phyloP scores from a whole-genome alignment of 2,888 invertebrate genomes.

The Lissocephala sabroskyi region DNA sequence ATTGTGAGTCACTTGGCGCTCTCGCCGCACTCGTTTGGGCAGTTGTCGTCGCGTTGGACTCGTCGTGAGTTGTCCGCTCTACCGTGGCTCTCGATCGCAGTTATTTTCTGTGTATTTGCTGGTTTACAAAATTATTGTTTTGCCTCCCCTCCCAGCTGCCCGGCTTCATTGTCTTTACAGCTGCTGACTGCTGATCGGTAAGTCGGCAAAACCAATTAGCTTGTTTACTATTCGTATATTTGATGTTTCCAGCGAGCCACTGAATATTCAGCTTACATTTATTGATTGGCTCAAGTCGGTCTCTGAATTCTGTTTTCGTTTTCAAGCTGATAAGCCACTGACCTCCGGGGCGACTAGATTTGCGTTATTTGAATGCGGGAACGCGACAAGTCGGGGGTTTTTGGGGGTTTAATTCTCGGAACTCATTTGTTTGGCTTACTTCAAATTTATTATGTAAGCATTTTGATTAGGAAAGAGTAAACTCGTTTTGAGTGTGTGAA shows the following conservation, averaged over 20 bases:
- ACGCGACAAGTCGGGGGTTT: no score
- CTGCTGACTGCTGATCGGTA: no score
- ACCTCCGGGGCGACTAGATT: conserved; percentile 34
- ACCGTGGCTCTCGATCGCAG: conserved; percentile 2
- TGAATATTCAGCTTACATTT: background rate
- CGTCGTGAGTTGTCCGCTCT: conserved; percentile 47
- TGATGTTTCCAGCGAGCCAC: background rate
- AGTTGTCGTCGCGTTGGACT: conserved; percentile 53
- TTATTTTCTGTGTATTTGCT: conserved; percentile 12
- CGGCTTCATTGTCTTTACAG: no score
- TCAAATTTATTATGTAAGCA: conserved; percentile 68
- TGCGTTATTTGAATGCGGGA: background rate
- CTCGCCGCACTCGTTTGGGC: conserved; percentile 23
- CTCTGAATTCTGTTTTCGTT: no score
- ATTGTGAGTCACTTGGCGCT: conserved; percentile 5
- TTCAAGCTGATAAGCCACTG: conserved; percentile 51
- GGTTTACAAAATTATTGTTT: background rate
- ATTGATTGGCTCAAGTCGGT: background rate
- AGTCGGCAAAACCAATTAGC: conserved; percentile 12
- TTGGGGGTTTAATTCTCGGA: conserved; percentile 15
- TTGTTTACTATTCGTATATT: conserved; percentile 10
- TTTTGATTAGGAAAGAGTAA: conserved; percentile 67
- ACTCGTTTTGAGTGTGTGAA: no score
- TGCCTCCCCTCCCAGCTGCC: background rate
- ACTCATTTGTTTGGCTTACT: conserved; percentile 22